Evolutionary conservation across 2,797 vertebrate genomes (phyloP).

Genomic region (Kryptopterus vitreolus): DNA sequence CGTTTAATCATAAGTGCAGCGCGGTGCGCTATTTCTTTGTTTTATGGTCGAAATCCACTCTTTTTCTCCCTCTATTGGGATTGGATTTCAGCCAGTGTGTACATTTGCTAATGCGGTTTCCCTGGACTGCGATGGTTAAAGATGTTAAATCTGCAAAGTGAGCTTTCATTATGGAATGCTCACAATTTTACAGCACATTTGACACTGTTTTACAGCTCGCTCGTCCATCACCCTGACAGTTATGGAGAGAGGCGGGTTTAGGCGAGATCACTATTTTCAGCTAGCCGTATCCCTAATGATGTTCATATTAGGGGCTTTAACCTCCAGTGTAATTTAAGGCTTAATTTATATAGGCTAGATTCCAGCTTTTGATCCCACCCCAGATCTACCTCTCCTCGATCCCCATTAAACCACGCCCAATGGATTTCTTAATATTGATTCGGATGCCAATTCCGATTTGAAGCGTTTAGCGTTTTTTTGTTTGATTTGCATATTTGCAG

Average conservation of each 20-base stretch:
- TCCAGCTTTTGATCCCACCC: not conserved
- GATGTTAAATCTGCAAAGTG: constrained; percentile 32
- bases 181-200: constrained; percentile 35
- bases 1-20: constrained; percentile 19
- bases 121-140: not conserved
- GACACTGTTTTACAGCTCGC: constrained; percentile 24
- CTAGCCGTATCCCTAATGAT: constrained; percentile 25
- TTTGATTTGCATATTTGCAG: constrained; percentile 5
- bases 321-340: not conserved
- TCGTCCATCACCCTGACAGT: constrained; percentile 34
- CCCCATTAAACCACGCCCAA: not conserved
- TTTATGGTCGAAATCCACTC: constrained; percentile 18
- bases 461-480: not conserved
- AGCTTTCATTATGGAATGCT: constrained; percentile 33
- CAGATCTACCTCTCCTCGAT: not conserved
- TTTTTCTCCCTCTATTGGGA: constrained; percentile 1
- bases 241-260: constrained; percentile 27
- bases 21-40: constrained; percentile 33
- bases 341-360: constrained; percentile 6
- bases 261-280: constrained; percentile 26
- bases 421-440: not conserved
- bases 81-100: constrained; percentile 45
- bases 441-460: not conserved
- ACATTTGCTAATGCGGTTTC: constrained; percentile 45
- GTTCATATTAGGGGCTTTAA: constrained; percentile 26